These are phyloP conservation scores for Illadopsis cleaveri DNA, from an alignment of 2,113 vertebrate species.

Conservation along the genomic window DNA sequence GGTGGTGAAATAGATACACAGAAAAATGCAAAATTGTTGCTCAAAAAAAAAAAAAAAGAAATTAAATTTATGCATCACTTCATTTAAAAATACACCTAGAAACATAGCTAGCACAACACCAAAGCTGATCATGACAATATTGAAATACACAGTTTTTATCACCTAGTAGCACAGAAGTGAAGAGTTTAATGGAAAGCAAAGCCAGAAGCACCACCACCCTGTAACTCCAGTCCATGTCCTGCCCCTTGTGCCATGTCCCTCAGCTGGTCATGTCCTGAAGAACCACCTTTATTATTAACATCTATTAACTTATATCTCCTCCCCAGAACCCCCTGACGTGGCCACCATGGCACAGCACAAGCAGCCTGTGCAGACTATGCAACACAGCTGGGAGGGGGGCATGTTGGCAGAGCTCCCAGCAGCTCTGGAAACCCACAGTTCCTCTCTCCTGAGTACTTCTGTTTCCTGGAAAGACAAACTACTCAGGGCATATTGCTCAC, in stretches of 20 bases:
- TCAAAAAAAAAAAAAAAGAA: neutral
- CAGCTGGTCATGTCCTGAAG: neutral
- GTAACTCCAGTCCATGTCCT: neutral
- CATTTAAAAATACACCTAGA: neutral
- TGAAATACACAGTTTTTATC: neutral
- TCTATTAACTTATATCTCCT: neutral
- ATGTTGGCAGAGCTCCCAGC: neutral
- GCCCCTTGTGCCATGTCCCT: neutral
- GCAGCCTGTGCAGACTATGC: accelerated
- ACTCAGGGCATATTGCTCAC: accelerated
- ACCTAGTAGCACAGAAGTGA: neutral
- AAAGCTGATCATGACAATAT: neutral
- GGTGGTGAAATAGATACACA: neutral
- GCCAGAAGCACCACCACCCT: neutral
- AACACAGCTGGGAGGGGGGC: neutral
- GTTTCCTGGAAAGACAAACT: neutral
- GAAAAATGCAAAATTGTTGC: neutral
- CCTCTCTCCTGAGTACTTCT: neutral
- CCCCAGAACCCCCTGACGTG: accelerated
- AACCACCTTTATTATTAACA: neutral
- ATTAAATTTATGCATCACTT: neutral
- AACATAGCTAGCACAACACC: neutral
- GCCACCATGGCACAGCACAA: neutral
- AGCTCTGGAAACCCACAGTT: accelerated
- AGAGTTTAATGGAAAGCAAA: neutral